These are phyloP conservation scores for Microtus agrestis DNA, from an alignment of 2,797 vertebrate species.

Conservation along the genomic window DNA sequence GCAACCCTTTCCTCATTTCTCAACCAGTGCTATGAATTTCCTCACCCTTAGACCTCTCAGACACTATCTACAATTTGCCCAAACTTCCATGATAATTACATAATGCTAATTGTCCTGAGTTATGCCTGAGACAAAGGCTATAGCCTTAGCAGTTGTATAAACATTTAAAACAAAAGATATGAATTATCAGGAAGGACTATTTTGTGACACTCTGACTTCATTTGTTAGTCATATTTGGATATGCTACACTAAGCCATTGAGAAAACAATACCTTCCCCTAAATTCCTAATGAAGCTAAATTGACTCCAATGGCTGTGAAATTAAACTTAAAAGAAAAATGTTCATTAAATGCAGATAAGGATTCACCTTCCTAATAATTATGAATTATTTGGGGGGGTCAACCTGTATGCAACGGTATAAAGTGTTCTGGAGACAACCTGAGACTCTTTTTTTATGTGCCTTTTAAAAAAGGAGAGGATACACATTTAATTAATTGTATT, in stretches of 20 bases:
- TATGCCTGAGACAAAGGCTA: not conserved
- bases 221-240: not conserved
- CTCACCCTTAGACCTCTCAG: not conserved
- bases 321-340: not conserved
- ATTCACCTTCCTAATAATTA: not conserved
- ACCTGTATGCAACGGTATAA: not conserved
- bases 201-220: not conserved
- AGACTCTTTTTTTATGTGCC: not conserved
- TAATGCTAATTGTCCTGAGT: not conserved
- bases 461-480: conserved; percentile 25
- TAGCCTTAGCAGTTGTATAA: not conserved
- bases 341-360: not conserved
- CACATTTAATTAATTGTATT: conserved; percentile 29
- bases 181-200: not conserved
- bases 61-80: not conserved
- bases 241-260: not conserved
- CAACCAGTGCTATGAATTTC: not conserved
- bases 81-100: not conserved
- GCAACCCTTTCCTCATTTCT: not conserved
- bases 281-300: not conserved
- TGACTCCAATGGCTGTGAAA: not conserved
- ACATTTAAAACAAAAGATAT: not conserved
- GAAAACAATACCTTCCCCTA: too few species aligned
- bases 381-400: not conserved
- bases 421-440: not conserved